Base-by-base conservation (phyloP, 2,888 invertebrate species). In the Caenorhabditis virilis region DNA sequence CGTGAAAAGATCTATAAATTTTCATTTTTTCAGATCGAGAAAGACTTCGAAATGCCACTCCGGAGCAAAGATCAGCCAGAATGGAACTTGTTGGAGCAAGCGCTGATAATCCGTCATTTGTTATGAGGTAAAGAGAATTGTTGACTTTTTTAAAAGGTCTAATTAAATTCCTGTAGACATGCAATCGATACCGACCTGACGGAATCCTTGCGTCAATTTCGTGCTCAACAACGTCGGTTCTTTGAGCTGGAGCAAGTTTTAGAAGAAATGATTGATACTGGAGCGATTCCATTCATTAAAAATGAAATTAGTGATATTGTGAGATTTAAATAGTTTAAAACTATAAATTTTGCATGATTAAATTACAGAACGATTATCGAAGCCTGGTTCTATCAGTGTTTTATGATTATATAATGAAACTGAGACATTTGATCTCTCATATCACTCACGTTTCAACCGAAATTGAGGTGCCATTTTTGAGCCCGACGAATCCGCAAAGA, bases 341-440 rank as follows among this genome's bases (percentile, higher is more conserved):
- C 16, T 20, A 39, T 23, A 4, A 41, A 41, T 41, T 5, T 26
- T 13, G 16, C 20, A 15, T 27, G n/a, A 9, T 18, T 27, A 4
- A 9, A 13, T 26, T 49, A 1, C 38, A 50, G 9, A 35, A 26
- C 2, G 64, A 64, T 30, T 55, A 51, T 20, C 50, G 59, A 6
- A 48, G 43, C 26, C 25, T 41, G 7, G 47, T 59, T 2, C 22
- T 64, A 1, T 55, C 64, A 4, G 42, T 54, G 33, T 59, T 45
- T 35, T 55, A 30, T 38, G 9, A 27, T 26, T 49, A 64, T 13
- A 36, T 64, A 41, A 50, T 51, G 38, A 22, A 51, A 25, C 41
- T 51, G 30, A 36, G 64, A 9, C 64, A 64, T 45, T 45, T 39
- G 13, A 13, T 64, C 2, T 30, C 48, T 16, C 64, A 64, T 39